Conservation (phyloP, 2,888 invertebrate species). For the Helobdella robusta region DNA sequence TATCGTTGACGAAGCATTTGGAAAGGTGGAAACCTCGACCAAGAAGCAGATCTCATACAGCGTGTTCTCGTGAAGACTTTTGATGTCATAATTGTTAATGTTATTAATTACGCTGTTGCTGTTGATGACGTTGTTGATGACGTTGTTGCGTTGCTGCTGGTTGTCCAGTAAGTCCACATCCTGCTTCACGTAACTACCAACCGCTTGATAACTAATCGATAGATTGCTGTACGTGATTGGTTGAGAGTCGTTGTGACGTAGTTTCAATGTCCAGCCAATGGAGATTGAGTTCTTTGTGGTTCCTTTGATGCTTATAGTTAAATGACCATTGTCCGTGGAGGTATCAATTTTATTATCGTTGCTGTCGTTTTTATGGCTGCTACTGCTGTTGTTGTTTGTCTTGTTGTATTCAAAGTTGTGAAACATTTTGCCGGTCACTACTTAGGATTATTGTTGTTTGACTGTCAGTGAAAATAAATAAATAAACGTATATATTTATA, state of each 20-base stretch:
- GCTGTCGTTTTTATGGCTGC: neutral
- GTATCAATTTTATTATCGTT: neutral
- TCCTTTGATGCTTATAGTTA: constrained; percentile 60
- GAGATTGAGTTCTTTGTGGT: constrained; percentile 35
- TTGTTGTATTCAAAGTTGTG: too few relatives aligned
- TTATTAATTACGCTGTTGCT: too few relatives aligned
- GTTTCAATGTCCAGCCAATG: constrained; percentile 27
- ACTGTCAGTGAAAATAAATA: too few relatives aligned
- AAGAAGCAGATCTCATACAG: constrained; percentile 34
- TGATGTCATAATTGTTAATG: constrained; percentile 31
- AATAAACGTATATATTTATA: too few relatives aligned
- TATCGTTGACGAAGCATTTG: neutral
- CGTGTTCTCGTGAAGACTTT: constrained; percentile 35
- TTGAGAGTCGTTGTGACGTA: constrained; percentile 6
- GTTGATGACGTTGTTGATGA: too few relatives aligned
- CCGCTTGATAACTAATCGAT: constrained; percentile 33
- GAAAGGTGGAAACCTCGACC: constrained; percentile 24
- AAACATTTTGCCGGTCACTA: too few relatives aligned
- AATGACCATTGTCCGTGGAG: too few relatives aligned
- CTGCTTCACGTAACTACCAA: constrained; percentile 32
- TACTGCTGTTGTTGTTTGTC: too few relatives aligned
- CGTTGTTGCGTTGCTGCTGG: too few relatives aligned
- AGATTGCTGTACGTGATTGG: constrained; percentile 20
- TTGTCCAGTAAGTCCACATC: constrained; percentile 22
- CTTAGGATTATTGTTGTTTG: too few relatives aligned